These are phyloP conservation scores for Scalopus aquaticus DNA, from an alignment of 2,113 vertebrate species.

Conservation along the genomic window DNA sequence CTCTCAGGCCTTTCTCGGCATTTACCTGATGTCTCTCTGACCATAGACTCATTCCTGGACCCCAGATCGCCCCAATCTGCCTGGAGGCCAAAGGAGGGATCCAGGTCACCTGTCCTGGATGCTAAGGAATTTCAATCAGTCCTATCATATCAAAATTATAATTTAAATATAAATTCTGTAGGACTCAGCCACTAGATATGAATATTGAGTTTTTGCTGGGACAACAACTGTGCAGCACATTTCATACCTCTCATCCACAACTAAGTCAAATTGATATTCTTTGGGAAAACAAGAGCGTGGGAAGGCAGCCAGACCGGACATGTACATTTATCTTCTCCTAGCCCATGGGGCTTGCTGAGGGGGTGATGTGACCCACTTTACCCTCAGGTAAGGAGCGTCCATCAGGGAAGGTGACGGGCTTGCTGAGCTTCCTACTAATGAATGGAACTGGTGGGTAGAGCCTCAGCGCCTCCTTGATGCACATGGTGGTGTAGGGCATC, in stretches of 20 bases:
- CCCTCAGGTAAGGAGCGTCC: constrained; percentile 90
- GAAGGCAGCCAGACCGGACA: neutral
- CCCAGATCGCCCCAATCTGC: too few species aligned
- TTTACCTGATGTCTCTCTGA: neutral
- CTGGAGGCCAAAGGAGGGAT: neutral
- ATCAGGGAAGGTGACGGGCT: constrained; percentile 91
- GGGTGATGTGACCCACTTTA: constrained; percentile 54
- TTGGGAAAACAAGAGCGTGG: neutral
- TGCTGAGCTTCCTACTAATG: constrained; percentile 81
- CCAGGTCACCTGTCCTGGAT: rapidly evolving
- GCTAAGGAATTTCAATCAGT: neutral
- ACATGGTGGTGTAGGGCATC: too few species aligned
- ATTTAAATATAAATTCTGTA: neutral
- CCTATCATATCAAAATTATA: neutral
- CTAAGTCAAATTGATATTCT: neutral
- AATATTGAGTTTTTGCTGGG: neutral
- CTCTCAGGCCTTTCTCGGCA: neutral
- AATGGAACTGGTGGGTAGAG: constrained; percentile 88
- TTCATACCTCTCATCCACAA: neutral
- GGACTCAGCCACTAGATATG: too few species aligned
- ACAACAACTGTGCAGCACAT: too few species aligned
- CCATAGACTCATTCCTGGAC: neutral
- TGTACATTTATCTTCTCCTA: rapidly evolving
- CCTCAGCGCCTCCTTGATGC: constrained; percentile 93
- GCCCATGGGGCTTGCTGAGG: neutral